Evolutionary conservation across 1,140 invertebrate genomes (phyloP).

Genomic region (Drosophila kurseongensis): DNA sequence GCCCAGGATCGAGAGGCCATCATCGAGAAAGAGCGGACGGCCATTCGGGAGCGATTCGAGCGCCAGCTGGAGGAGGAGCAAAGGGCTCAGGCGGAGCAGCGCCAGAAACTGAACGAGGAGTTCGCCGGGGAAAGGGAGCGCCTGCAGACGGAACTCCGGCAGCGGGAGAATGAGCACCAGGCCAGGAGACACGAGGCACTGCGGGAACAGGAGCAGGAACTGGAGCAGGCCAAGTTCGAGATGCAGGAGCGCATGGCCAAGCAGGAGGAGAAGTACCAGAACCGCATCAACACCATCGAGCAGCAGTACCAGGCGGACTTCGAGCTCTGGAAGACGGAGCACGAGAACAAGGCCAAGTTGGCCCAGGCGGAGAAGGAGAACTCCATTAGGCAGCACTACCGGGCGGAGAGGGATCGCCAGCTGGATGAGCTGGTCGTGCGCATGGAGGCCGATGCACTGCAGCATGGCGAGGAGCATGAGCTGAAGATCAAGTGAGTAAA

Average conservation of each 20-base stretch:
- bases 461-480: constrained; percentile 86
- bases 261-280: constrained; percentile 84
- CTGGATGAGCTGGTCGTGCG: constrained; percentile 88
- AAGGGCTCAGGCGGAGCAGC: constrained; percentile 86
- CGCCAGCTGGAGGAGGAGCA: constrained; percentile 86
- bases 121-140: constrained; percentile 84
- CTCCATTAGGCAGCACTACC: constrained; percentile 86
- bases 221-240: constrained; percentile 85
- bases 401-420: constrained; percentile 88
- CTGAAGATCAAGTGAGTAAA: constrained; percentile 85
- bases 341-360: constrained; percentile 86
- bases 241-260: constrained; percentile 85
- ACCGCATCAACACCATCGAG: constrained; percentile 85
- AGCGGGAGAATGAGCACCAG: constrained; percentile 83
- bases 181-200: constrained; percentile 62
- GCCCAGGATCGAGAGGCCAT: constrained; percentile 85
- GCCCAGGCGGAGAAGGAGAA: constrained; percentile 86
- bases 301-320: constrained; percentile 86
- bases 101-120: constrained; percentile 85
- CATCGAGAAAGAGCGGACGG: constrained; percentile 85
- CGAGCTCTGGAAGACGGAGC: constrained; percentile 86
- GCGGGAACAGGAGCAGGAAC: constrained; percentile 72
- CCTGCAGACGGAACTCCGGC: constrained; percentile 72
- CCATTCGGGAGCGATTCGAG: constrained; percentile 85
- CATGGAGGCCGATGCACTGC: constrained; percentile 87